Base-by-base conservation (phyloP, 2,888 invertebrate species). In the Latrodectus elegans region DNA sequence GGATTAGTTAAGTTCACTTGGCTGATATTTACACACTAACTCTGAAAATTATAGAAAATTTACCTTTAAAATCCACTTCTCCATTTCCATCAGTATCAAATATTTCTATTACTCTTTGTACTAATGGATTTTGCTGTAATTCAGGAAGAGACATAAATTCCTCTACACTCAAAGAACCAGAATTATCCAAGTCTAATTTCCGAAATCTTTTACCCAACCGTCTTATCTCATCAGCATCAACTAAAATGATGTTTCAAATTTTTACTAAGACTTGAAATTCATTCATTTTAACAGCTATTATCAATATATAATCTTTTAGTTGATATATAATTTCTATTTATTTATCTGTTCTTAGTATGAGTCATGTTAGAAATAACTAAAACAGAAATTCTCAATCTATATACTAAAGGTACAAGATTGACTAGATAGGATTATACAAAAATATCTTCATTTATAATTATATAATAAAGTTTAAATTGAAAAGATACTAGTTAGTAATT, bases 41-140 rank as follows among this genome's bases (percentile, higher is more conserved):
- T 11, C 52, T n/a, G 52, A 15, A 17, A 17, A 55, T 26, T 51
- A 55, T 22, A 14, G 12, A 26, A n/a, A 84, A 90, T 15, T 15
- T 91, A 95, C 95, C 95, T 94, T 95, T 95, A 92, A 96, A 96
- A 92, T 96, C 95, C 77, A 96, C 99, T 94, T 99, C 99, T 84
- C 99, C 99, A 93, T 99, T 99, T 89, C 99, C 99, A 93, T 99
- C 99, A 53, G 98, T 99, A 94, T 99, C 99, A 93, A 99, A 99
- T 92, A 99, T 99, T 93, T 99, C 99, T 92, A 99, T 99, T 88
- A 99, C 99, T 93, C 99, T 96, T 93, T 99, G 99, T 89, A 99
- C 99, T 90, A 99, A 94, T 81, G 99, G 99, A 94, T 99, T 99
- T 93, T 99, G 99, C 94, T 99, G 99, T 91, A 99, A 94, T 94